Evolutionary conservation across 2,797 vertebrate genomes (phyloP).

Genomic region (Hoplostethus mediterraneus): DNA sequence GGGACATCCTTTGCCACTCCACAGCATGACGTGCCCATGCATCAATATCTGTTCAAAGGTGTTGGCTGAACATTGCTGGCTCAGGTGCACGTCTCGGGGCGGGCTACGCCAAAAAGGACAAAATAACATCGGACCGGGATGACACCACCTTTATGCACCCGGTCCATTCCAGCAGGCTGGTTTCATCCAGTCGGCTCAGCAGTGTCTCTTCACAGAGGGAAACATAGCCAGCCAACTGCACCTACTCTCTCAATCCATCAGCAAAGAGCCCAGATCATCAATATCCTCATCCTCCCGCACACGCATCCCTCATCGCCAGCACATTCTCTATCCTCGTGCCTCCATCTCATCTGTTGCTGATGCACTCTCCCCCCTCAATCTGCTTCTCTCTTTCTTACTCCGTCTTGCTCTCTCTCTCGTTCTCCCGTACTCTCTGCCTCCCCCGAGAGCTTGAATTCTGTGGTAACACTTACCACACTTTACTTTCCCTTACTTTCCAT

Average conservation of each 20-base stretch:
- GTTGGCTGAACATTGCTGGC: constrained; percentile 5
- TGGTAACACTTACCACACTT: constrained; percentile 42
- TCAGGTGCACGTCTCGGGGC: constrained; percentile 1
- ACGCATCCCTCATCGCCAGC: constrained; percentile 39
- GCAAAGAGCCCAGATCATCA: constrained; percentile 74
- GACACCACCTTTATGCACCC: constrained; percentile 31
- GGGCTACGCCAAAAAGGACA: constrained; percentile 8
- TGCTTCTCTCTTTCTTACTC: not conserved
- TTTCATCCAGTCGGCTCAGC: constrained; percentile 55
- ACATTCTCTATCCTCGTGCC: constrained; percentile 39
- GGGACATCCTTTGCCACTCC: not conserved
- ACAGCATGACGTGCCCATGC: constrained; percentile 19
- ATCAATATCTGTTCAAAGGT: constrained; percentile 9
- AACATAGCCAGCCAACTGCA: constrained; percentile 53
- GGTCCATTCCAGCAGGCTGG: constrained; percentile 31
- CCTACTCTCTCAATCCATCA: constrained; percentile 79
- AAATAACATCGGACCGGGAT: constrained; percentile 22
- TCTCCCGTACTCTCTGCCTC: constrained; percentile 22
- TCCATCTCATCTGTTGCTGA: constrained; percentile 56
- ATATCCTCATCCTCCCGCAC: constrained; percentile 68
- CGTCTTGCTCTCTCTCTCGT: constrained; percentile 6
- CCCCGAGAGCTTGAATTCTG: constrained; percentile 25
- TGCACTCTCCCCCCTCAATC: constrained; percentile 29
- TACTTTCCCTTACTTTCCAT: too few species aligned
- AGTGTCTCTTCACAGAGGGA: constrained; percentile 33